Base-by-base conservation (phyloP, 2,888 invertebrate genomes). In the Stenurella melanura region DNA sequence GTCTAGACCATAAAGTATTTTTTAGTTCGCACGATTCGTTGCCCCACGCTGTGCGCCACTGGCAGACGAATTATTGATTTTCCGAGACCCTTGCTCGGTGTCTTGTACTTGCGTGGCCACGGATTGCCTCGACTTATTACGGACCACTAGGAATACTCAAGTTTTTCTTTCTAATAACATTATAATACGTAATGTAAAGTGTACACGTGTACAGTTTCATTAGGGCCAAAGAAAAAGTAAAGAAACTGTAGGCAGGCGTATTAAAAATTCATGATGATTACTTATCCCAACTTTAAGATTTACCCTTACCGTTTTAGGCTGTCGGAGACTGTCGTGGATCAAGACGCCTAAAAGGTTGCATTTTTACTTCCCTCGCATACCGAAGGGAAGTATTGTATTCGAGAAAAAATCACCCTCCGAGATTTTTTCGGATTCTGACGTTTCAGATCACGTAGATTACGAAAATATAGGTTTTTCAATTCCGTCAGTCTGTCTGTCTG, bases 61-160 rank as follows among this genome's bases (percentile, higher is more conserved):
- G 50, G 50, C n/a, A 50, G 50, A n/a, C n/a, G n/a, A 3, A n/a
- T n/a, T 50, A 50, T 50, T 50, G 50, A 50, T 50, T 50, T 50
- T 50, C 50, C 50, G n/a, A n/a, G n/a, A 15, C 50, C 50, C 15
- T 50, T 50, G 50, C 50, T 50, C 50, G n/a, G 50, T 50, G 50
- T 50, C 50, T 50, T 50, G 50, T n/a, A 50, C 50, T 50, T 12
- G n/a, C 50, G 50, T 50, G n/a, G 50, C 50, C 50, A 50, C 50
- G 50, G 50, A 50, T 50, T 50, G 50, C 50, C n/a, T 50, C 2
- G 6, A n/a, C 50, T 50, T 50, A 50, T 50, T 50, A 50, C 4
- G 50, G 50, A 50, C 50, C n/a, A n/a, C 50, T 50, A 5, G 50
- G 50, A 50, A n/a, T 50, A 50, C n/a, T 15, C 5, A n/a, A 42